Base-by-base conservation (phyloP, 1,140 invertebrate species). In the Drosophila grimshawi region DNA sequence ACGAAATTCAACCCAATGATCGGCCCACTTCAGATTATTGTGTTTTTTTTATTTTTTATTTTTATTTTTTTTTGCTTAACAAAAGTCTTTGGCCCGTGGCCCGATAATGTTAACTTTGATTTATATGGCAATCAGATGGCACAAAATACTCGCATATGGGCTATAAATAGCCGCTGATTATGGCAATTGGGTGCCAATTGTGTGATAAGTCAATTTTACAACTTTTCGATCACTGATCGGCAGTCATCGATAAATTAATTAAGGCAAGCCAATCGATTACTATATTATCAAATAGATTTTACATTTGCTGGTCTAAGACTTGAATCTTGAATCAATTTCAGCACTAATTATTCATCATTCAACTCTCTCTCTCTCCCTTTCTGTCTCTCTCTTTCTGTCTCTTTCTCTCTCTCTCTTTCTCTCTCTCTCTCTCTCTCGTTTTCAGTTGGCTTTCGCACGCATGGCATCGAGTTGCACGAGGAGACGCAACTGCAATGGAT, bases 401-500 rank as follows among this genome's bases (percentile, higher is more conserved):
- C 78, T 76, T 51, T 91, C 33, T 90, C 71, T 76, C 19, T 19
- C 19, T 19, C 19, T 1, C 19, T 19, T 1, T 45, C 46, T 63
- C 48, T 80, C 5, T 29, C 41, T 37, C 1, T 29, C 19, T 41
- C 78, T 76, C 48, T 91, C 32, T 90, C 71, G 19, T 76, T 95
- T 95, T 80, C 93, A 97, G 96, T 95, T 72, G 94, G 94, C 86
- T 93, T 98, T 3, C 94, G 97, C 72, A 98, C 97, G 52, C 98
- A 99, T 93, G 98, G 98, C 1, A 96, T 99, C 64, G 93, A 95
- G 79, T 95, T 97, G 64, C 96, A 98, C 3, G 83, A 95, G 43
- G 96, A 98, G 53, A 98, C 98, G n/a, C 98, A 98, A 3, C 86
- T 99, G 5, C 97, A 99, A 90, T 99, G 98, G 98, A 95, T 99